A percentile compares a stretch with the other conserved stretches of the same genome.
These are phyloP conservation scores for Drosophila auraria DNA, from an alignment of 1,140 invertebrate genomes.

Conservation along the genomic window DNA sequence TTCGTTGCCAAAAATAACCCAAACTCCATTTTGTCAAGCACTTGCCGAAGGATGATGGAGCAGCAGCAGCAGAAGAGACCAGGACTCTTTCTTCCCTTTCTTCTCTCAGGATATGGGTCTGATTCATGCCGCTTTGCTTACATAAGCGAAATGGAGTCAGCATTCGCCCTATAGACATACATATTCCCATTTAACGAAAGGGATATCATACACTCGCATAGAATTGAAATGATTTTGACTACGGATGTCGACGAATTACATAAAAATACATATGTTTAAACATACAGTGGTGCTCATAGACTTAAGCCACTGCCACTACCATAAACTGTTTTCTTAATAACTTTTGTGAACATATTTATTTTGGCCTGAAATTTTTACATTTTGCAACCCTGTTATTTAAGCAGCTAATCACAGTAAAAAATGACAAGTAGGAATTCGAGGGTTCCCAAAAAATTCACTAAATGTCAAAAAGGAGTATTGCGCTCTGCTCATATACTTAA, in stretches of 20 bases:
- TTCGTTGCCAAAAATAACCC: conserved; percentile 79
- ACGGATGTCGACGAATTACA: background rate
- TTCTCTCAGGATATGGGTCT: conserved; percentile 42
- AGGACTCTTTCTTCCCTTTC: conserved; percentile 4
- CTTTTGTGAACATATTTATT: too few species aligned
- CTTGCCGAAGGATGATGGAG: conserved; percentile 20
- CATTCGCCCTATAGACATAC: conserved; percentile 61
- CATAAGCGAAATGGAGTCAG: conserved; percentile 72
- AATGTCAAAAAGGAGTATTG: too few species aligned
- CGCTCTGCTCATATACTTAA: too few species aligned
- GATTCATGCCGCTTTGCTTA: conserved; percentile 42
- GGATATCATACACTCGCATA: conserved; percentile 28
- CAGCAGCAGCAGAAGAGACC: background rate
- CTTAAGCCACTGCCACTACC: too few species aligned
- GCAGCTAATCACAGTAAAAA: too few species aligned
- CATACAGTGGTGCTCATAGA: too few species aligned
- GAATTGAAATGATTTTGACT: background rate
- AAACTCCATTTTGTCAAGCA: conserved; percentile 74
- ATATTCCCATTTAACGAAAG: conserved; percentile 43
- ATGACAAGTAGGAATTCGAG: too few species aligned
- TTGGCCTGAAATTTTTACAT: too few species aligned
- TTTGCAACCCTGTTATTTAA: too few species aligned
- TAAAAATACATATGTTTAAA: too few species aligned
- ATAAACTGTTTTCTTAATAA: too few species aligned
- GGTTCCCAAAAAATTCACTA: too few species aligned